Evolutionary conservation across 2,113 vertebrate species (phyloP).

Genomic region (Gracilinanus agilis): DNA sequence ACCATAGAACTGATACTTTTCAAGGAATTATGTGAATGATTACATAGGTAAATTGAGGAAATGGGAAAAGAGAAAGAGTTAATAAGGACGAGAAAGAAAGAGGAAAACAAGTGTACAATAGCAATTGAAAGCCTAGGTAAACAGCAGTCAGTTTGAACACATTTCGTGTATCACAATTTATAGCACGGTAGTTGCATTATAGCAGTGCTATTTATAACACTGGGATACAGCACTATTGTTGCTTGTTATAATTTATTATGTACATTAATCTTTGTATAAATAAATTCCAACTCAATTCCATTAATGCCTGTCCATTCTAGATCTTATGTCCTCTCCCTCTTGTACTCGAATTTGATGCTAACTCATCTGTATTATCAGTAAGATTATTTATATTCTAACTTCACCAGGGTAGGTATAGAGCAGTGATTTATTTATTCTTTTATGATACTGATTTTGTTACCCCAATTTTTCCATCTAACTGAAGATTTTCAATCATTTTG

Average conservation of each 20-base stretch:
- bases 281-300: constrained; percentile 10
- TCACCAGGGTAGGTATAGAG: not conserved
- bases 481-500: constrained; percentile 14
- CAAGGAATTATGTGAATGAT: not conserved
- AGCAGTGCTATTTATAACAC: not conserved
- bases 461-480: constrained; percentile 6
- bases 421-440: constrained; percentile 1
- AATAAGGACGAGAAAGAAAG: not conserved
- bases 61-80: not conserved
- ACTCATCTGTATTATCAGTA: not conserved
- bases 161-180: not conserved
- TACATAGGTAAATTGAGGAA: not conserved
- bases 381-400: constrained; percentile 8
- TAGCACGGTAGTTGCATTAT: not conserved
- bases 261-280: constrained; percentile 1
- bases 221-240: not conserved
- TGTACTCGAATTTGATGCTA: not conserved
- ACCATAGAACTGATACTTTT: not conserved
- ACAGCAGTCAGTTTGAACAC: constrained; percentile 6
- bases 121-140: constrained; percentile 5
- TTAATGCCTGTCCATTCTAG: constrained; percentile 7
- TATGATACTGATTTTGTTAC: not conserved
- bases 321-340: not conserved
- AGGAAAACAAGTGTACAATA: not conserved
- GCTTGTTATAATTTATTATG: not conserved